phyloP scores from a whole-genome alignment of 2,797 vertebrate species.

The Rachycentron canadum region DNA sequence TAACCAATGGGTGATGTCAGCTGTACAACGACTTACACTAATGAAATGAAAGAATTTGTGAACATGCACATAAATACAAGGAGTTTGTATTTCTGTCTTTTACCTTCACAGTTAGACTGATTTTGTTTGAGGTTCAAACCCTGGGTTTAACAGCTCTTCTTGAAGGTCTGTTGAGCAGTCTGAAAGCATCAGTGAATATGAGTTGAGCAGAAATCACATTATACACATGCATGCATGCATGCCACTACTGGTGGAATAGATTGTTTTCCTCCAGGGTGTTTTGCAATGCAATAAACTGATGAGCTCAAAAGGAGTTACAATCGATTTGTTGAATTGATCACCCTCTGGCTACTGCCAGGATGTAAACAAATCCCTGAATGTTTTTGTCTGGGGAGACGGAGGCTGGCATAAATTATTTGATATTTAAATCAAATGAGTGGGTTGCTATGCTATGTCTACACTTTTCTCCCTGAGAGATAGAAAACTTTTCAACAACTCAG shows the following conservation, averaged over 20 bases:
- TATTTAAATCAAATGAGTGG: slow-evolving; percentile 55
- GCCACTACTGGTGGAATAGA: slow-evolving; percentile 61
- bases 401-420: slow-evolving; percentile 44
- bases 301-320: slow-evolving; percentile 67
- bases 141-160: too few relatives aligned
- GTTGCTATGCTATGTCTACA: slow-evolving; percentile 30
- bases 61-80: background rate
- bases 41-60: slow-evolving; percentile 11
- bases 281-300: slow-evolving; percentile 67
- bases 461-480: background rate
- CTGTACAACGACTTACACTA: background rate
- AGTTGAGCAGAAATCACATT: slow-evolving; percentile 57
- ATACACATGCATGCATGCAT: slow-evolving; percentile 47
- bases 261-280: slow-evolving; percentile 60
- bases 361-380: slow-evolving; percentile 62
- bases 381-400: slow-evolving; percentile 39
- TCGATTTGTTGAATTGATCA: slow-evolving; percentile 68
- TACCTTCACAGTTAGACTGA: background rate
- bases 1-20: too few relatives aligned
- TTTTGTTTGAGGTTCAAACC: too few relatives aligned
- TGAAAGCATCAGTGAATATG: slow-evolving; percentile 47
- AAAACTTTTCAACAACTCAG: slow-evolving; percentile 13
- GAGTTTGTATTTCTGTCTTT: background rate
- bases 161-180: slow-evolving; percentile 22
- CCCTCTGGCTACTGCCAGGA: slow-evolving; percentile 61